A percentile compares a stretch with the other conserved stretches of the same genome.
These are phyloP conservation scores for Volucella inanis DNA, from an alignment of 2,888 invertebrate species.

Conservation along the genomic window DNA sequence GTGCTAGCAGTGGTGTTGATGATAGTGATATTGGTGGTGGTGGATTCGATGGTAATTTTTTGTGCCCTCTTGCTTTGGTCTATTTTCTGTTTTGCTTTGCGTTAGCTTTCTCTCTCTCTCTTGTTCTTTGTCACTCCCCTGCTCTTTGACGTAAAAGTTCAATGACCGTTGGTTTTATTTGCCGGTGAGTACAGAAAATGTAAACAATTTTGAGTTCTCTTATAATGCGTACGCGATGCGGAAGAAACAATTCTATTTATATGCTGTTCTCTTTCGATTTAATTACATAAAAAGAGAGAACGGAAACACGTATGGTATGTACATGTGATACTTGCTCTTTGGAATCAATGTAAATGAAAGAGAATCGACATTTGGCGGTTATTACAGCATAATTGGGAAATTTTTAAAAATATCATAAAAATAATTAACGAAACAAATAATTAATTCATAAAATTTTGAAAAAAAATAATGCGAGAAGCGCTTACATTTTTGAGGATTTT, in stretches of 20 bases:
- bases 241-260: not conserved
- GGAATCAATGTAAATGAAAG: no score
- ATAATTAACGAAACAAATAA: no score
- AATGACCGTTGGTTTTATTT: slow-evolving; percentile 45
- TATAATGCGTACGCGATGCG: slow-evolving; percentile 12
- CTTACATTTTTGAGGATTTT: no score
- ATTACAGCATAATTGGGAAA: no score
- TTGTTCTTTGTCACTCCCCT: not conserved
- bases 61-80: slow-evolving; percentile 47
- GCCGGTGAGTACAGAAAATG: slow-evolving; percentile 42
- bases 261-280: slow-evolving; percentile 1
- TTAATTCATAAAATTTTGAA: no score
- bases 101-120: not conserved
- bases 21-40: slow-evolving; percentile 31
- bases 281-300: not conserved
- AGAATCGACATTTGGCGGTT: no score
- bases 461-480: no score
- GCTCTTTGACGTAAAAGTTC: slow-evolving; percentile 48
- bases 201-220: slow-evolving; percentile 60
- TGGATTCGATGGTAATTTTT: slow-evolving; percentile 15
- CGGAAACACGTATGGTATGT: no score
- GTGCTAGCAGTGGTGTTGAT: not conserved
- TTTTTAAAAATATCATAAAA: no score
- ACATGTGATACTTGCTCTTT: no score
- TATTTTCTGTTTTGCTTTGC: slow-evolving; percentile 52